Evolutionary conservation across 2,797 vertebrate genomes (phyloP).

Genomic region (Microcaecilia unicolor): DNA sequence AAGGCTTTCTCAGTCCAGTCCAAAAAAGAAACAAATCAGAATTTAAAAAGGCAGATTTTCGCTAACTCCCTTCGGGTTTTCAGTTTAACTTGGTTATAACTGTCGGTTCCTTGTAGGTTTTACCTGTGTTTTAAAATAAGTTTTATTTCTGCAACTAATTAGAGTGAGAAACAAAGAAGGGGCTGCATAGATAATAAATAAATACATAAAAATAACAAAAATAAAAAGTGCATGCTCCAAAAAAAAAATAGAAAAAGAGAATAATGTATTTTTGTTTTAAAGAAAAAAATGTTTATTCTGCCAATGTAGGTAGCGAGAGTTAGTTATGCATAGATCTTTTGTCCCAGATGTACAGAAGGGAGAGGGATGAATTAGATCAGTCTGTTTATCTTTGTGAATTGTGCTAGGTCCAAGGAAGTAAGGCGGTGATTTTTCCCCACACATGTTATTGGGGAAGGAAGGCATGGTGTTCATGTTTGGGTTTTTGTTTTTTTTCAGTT

Average conservation of each 20-base stretch:
- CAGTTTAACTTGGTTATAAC: slow-evolving; percentile 59
- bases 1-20: too few species aligned
- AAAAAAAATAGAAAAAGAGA: too few species aligned
- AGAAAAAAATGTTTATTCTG: slow-evolving; percentile 30
- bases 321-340: slow-evolving; percentile 29
- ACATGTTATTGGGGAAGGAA: slow-evolving; percentile 7
- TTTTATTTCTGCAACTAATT: slow-evolving; percentile 41
- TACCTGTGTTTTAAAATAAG: slow-evolving; percentile 53
- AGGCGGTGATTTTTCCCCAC: slow-evolving; percentile 21
- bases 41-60: slow-evolving; percentile 50
- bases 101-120: slow-evolving; percentile 59
- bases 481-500: neutral
- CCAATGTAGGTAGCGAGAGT: slow-evolving; percentile 34
- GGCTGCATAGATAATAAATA: neutral
- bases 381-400: slow-evolving; percentile 43
- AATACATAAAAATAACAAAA: slow-evolving; percentile 14
- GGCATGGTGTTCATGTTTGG: slow-evolving; percentile 3
- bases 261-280: slow-evolving; percentile 36
- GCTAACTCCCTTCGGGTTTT: slow-evolving; percentile 66
- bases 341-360: slow-evolving; percentile 32
- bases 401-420: slow-evolving; percentile 41
- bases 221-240: slow-evolving; percentile 33
- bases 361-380: slow-evolving; percentile 19
- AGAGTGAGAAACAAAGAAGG: slow-evolving; percentile 18
- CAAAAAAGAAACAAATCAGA: too few species aligned